phyloP scores from a whole-genome alignment of 1,140 invertebrate species.

The Lordiphosa mommai region DNA sequence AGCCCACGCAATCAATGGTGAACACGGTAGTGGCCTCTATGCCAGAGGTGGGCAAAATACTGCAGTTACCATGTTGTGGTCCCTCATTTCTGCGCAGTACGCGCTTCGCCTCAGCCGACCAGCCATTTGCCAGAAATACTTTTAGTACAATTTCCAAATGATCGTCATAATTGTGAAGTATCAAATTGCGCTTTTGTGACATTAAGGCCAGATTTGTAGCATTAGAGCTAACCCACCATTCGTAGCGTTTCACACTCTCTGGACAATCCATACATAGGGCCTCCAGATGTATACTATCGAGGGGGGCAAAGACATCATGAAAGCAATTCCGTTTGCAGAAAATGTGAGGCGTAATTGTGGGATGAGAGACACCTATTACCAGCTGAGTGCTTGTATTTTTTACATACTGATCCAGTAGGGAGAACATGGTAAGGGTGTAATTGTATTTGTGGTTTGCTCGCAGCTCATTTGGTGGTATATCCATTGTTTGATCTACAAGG shows the following conservation, averaged over 20 bases:
- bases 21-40: constrained; percentile 9
- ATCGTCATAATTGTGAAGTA: not conserved
- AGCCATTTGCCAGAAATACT: not conserved
- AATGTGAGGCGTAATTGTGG: constrained; percentile 10
- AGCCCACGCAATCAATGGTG: not conserved
- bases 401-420: not conserved
- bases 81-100: constrained; percentile 7
- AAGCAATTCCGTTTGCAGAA: constrained; percentile 11
- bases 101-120: not conserved
- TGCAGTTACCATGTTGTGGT: constrained; percentile 8
- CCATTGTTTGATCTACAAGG: not conserved
- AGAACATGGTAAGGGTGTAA: constrained; percentile 2
- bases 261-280: constrained; percentile 9
- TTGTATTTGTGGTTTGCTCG: not conserved
- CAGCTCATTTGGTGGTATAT: constrained; percentile 5
- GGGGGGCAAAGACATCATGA: not conserved
- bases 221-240: constrained; percentile 10
- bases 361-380: not conserved
- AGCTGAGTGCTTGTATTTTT: not conserved
- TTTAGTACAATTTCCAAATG: not conserved
- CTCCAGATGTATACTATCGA: constrained; percentile 4
- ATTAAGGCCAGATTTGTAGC: not conserved
- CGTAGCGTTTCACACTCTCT: not conserved
- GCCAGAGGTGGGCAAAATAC: not conserved
- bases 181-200: not conserved